Evolutionary conservation across 2,797 vertebrate species (phyloP).

Genomic region (Oryzias sinensis): DNA sequence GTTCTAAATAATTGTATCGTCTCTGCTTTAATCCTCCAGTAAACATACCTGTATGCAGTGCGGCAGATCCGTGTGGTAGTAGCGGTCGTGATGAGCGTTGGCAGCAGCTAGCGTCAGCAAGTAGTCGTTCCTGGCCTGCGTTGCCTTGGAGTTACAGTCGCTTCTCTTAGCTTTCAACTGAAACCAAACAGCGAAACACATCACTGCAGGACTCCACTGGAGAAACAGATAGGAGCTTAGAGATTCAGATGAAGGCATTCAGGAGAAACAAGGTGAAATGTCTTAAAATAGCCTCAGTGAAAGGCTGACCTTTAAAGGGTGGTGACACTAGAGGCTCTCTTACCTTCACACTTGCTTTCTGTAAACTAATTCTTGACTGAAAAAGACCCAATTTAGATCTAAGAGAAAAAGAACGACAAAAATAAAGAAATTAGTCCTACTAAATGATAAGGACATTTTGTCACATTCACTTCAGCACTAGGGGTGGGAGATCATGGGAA

Average conservation of each 20-base stretch:
- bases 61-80: conserved; percentile 93
- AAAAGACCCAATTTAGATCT: conserved; percentile 98
- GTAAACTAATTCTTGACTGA: conserved; percentile 99
- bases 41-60: conserved; percentile 91
- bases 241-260: too few relatives aligned
- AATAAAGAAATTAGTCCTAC: conserved; percentile 1
- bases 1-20: background rate
- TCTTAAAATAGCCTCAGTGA: conserved; percentile 2
- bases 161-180: conserved; percentile 97
- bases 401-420: conserved; percentile 24
- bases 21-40: background rate
- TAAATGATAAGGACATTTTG: background rate
- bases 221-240: too few relatives aligned
- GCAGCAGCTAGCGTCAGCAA: conserved; percentile 94
- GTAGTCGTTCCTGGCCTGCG: conserved; percentile 96
- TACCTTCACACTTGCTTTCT: conserved; percentile 98
- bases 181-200: conserved; percentile 23
- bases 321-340: conserved; percentile 45
- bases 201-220: background rate
- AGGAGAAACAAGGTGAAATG: too few relatives aligned
- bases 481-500: too few relatives aligned
- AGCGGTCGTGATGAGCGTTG: conserved; percentile 95
- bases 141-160: conserved; percentile 96
- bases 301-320: background rate
- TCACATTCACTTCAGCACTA: too few relatives aligned